Percentiles rank a stretch among this genome's conserved stretches.
Conservation (phyloP, 2,888 invertebrate species). For the Zygaena filipendulae region DNA sequence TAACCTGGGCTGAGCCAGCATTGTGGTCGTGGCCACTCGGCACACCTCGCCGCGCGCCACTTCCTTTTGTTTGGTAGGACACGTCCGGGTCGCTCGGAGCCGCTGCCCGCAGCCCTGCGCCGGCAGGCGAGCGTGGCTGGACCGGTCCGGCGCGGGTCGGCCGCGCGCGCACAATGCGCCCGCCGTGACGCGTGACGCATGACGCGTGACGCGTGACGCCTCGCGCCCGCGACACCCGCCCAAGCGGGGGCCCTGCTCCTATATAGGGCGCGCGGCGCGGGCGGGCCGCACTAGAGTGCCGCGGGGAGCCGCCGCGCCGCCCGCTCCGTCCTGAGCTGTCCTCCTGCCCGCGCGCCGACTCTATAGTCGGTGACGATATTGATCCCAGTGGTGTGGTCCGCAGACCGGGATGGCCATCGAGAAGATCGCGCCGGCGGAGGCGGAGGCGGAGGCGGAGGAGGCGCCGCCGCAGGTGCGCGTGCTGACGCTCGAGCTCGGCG, state of each 20-base stretch:
- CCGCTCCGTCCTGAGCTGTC: too few species aligned
- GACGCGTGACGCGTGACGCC: slow-evolving; percentile 6
- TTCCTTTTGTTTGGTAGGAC: too few species aligned
- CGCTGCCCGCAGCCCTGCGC: too few species aligned
- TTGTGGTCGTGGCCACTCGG: too few species aligned
- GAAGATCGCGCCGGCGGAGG: slow-evolving; percentile 13
- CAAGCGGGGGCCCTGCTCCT: slow-evolving; percentile 18
- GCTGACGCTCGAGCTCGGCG: slow-evolving; percentile 78
- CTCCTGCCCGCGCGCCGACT: slow-evolving; percentile 4
- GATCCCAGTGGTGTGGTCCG: too few species aligned
- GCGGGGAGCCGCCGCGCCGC: slow-evolving; percentile 10
- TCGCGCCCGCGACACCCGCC: slow-evolving; percentile 12
- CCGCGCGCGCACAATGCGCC: slow-evolving; percentile 4
- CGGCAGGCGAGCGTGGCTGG: too few species aligned
- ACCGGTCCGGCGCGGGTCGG: too few species aligned
- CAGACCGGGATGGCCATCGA: slow-evolving; percentile 10
- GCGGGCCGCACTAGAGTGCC: slow-evolving; percentile 34
- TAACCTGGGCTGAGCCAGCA: too few species aligned
- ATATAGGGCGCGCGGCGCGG: slow-evolving; percentile 19
- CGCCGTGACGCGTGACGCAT: slow-evolving; percentile 1
- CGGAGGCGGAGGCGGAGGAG: slow-evolving; percentile 16
- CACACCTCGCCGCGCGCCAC: too few species aligned
- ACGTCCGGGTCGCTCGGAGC: too few species aligned
- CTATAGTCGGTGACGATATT: too few species aligned
- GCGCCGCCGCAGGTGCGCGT: slow-evolving; percentile 59